Base-by-base conservation (phyloP, 2,797 vertebrate genomes). In the Chiroxiphia lanceolata region DNA sequence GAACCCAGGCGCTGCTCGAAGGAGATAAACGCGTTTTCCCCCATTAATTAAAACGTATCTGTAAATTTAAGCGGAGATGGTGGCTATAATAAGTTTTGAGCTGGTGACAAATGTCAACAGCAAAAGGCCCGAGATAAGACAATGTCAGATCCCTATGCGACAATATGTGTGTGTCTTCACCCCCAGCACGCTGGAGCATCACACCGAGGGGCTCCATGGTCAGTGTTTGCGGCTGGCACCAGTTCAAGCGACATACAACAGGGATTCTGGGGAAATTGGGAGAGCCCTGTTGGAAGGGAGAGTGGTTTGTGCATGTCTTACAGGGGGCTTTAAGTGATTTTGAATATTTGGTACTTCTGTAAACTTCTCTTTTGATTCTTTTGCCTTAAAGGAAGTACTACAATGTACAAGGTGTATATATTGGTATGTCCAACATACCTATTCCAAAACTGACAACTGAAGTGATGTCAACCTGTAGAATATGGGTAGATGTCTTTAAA, bases 11-110 rank as follows among this genome's bases (percentile, higher is more conserved):
- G 5, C 97, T 98, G 97, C 92, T 81, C 51, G 75, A 87, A 96
- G 93, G 95, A 98, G 98, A 98, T 97, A 98, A 98, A 97, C 97
- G 51, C 87, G 14, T 95, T 90, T 83, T 13, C 69, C 26, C 83
- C 89, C 65, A 33, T 95, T 97, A 97, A 97, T 98, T 95, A 97
- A 95, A 97, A 96, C 63, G 61, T 61, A 84, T 84, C 94, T 89
- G 97, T 92, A 89, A 96, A 97, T 94, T 93, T 93, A 92, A 95
- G 89, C 5, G 31, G 95, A 94, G 93, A 86, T 86, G 94, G 80
- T 84, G 88, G 75, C 92, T 93, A 4, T 56, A 93, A 82, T 89
- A 90, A 87, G 90, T 96, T 90, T 90, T 67, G 94, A 93, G 54
- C 48, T 6, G 65, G 90, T 93, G 83, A 86, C 84, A 91, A 88